phyloP scores from a whole-genome alignment of 1,140 invertebrate species.

The Leptopilina boulardi region DNA sequence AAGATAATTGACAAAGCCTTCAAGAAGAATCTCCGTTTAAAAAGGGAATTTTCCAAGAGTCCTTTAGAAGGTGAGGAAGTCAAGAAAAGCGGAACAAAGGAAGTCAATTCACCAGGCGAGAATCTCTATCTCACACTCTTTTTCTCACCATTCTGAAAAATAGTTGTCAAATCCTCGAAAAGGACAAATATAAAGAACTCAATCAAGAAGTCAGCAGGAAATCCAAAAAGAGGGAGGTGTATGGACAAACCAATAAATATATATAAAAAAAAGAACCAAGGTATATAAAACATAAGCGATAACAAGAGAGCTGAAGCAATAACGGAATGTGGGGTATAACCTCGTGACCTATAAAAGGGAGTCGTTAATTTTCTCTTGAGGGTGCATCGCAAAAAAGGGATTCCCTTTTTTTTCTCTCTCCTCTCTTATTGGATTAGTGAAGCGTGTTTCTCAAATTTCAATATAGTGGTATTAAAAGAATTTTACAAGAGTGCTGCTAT shows the following conservation, averaged over 20 bases:
- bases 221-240: not conserved
- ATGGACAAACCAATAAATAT: not conserved
- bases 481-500: no score
- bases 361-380: slow-evolving; percentile 20
- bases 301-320: slow-evolving; percentile 19
- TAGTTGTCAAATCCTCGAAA: not conserved
- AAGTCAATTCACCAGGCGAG: not conserved
- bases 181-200: not conserved
- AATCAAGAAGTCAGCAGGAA: slow-evolving; percentile 19
- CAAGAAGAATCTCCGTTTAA: no score
- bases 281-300: slow-evolving; percentile 4
- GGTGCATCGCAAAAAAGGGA: not conserved
- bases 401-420: no score
- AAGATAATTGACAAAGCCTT: no score
- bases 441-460: no score
- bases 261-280: not conserved
- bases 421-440: no score
- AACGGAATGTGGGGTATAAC: slow-evolving; percentile 19
- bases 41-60: no score
- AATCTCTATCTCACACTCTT: no score
- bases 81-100: not conserved
- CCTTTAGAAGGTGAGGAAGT: no score
- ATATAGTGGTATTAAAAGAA: no score
- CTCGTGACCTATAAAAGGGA: slow-evolving; percentile 24
- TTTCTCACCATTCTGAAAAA: not conserved